Base-by-base conservation (phyloP, 2,888 invertebrate species). In the Sphinx pinastri region DNA sequence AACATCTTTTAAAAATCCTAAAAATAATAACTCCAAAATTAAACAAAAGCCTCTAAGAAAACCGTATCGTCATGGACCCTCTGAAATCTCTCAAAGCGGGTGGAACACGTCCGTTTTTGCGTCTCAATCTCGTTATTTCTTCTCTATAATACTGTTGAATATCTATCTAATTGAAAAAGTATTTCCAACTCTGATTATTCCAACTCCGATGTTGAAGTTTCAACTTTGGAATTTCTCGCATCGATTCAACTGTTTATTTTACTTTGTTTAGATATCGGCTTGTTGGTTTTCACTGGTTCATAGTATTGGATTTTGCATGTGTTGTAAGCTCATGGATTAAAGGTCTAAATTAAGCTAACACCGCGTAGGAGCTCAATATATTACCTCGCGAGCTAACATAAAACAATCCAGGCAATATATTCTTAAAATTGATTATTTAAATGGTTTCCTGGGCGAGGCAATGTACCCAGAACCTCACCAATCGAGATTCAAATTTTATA, bases 141-240 rank as follows among this genome's bases (percentile, higher is more conserved):
- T 58, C 19, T 47, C 19, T 47, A 49, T 63, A 63, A 63, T 63
- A 63, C 49, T 14, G 49, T 49, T 63, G 63, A 49, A 63, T 63
- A 63, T 63, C 47, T 63, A 63, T 63, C 13, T 63, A 63, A 63
- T 63, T 63, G 63, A 63, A 63, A 63, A 63, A 63, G 63, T 63
- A 63, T 63, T 63, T 47, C 19, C 47, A 63, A 63, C 63, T 63
- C 63, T 63, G 63, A 63, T 63, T 63, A 63, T 63, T 63, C 47
- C 63, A 19, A 49, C 49, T 63, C 12, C 19, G 19, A 47, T 49
- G 63, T 19, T 13, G 63, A 31, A 58, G 63, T 63, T 63, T 19
- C 19, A 2, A 63, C 19, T 63, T 63, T 49, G n/a, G 47, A 63
- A 38, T 25, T 25, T 57, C 25, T 63, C 19, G 19, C 14, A 14